A percentile compares a stretch with the other conserved stretches of the same genome.
These are phyloP conservation scores for Xestia ashworthii DNA, from an alignment of 2,888 invertebrate species.

Conservation along the genomic window DNA sequence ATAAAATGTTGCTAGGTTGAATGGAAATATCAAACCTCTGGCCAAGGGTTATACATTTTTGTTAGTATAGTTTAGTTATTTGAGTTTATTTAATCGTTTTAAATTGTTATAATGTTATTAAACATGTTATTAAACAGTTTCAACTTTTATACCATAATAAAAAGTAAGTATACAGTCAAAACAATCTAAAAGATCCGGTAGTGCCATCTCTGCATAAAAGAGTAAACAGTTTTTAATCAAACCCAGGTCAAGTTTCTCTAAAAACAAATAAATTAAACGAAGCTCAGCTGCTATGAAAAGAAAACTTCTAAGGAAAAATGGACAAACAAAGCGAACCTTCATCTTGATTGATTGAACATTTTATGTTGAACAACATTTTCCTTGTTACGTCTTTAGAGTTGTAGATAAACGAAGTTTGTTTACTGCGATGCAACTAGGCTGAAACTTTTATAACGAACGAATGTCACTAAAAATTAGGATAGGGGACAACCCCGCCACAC, in stretches of 20 bases:
- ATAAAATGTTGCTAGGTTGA: too few species aligned
- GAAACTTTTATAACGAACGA: not conserved
- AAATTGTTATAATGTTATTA: too few species aligned
- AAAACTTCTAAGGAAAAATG: not conserved
- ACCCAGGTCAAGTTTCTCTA: not conserved
- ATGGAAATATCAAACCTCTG: too few species aligned
- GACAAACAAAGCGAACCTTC: not conserved
- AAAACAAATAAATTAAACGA: not conserved
- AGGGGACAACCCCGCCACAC: too few species aligned
- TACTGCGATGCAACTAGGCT: too few species aligned
- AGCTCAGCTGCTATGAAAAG: not conserved
- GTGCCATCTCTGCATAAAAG: not conserved
- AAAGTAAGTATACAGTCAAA: too few species aligned
- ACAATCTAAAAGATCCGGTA: not conserved
- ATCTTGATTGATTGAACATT: constrained; percentile 14
- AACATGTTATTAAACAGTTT: too few species aligned
- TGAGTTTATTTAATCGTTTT: too few species aligned
- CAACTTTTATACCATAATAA: too few species aligned
- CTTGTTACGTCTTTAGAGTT: constrained; percentile 8
- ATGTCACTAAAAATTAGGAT: not conserved
- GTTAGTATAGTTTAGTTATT: too few species aligned
- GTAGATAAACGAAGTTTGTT: not conserved
- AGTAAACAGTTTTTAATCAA: not conserved
- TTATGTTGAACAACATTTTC: not conserved
- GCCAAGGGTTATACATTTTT: too few species aligned